Base-by-base conservation (phyloP, 2,113 vertebrate genomes). In the Todiramphus saurophagus region DNA sequence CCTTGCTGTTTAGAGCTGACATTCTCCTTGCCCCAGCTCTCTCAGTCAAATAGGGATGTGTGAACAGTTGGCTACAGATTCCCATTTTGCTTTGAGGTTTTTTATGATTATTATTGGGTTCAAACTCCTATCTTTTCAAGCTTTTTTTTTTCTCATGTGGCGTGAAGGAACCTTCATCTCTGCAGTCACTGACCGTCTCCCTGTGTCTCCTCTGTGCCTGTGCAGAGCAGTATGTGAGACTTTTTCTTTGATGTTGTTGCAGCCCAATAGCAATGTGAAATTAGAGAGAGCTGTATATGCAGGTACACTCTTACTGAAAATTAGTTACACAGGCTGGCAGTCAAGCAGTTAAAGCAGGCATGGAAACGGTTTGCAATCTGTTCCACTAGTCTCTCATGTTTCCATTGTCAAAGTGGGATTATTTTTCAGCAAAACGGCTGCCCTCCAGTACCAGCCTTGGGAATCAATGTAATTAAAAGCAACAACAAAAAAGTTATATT, bases 301-400 rank as follows among this genome's bases (percentile, higher is more conserved):
- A 60, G 77, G 19, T 27, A 79, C 81, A 59, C 21, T n/a, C 17
- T 55, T 78, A 6, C 39, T 17, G 62, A 66, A 78, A 94, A 89
- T 76, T 46, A 77, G 25, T 93, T 92, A 70, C 77, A 83, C 58
- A 91, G 76, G 21, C 89, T 93, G 93, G 93, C 77, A 94, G 83
- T 62, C 91, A 95, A 96, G 91, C 95, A 94, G 96, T 94, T 96
- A 95, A 96, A 94, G 41, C 62, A 96, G 83, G 31, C 84, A 41
- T 58, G 66, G 83, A 89, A 92, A 82, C 39, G 18, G 44, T 79
- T 94, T 96, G 59, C 93, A 97, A 89, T 96, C 92, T 94, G 95
- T 97, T 94, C 92, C 87, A 94, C 69, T 46, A 87, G 37, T 79
- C 48, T 72, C 73, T 93, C 64, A 81, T 79, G 21, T 76, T 84